Evolutionary conservation across 2,113 vertebrate genomes (phyloP).

Genomic region (Pangasianodon hypophthalmus): DNA sequence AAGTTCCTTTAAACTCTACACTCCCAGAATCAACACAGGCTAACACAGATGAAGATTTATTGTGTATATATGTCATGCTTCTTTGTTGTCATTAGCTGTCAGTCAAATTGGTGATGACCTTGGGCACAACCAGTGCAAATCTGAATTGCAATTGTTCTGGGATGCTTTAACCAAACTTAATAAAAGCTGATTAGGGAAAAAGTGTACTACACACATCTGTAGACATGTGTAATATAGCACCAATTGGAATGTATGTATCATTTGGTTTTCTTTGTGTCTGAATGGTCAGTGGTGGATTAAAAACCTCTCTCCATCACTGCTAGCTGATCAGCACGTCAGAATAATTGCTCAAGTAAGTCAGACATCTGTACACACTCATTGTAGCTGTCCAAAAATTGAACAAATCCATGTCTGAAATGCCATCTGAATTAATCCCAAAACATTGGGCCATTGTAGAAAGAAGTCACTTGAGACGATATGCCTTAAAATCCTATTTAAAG

Average conservation of each 20-base stretch:
- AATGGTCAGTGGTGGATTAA: background rate
- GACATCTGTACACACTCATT: conserved; percentile 11
- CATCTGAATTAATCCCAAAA: conserved; percentile 49
- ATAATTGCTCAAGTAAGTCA: conserved; percentile 28
- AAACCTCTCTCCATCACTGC: background rate
- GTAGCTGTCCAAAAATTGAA: conserved; percentile 33
- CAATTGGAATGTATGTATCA: background rate
- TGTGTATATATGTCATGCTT: background rate
- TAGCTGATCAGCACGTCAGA: conserved; percentile 23
- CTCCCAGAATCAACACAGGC: background rate
- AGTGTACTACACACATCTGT: background rate
- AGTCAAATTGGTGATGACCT: background rate
- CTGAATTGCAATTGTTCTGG: background rate
- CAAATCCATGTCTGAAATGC: conserved; percentile 34
- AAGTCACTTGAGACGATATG: conserved; percentile 47
- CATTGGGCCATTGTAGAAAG: conserved; percentile 49
- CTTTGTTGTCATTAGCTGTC: background rate
- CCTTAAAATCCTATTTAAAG: conserved; percentile 75
- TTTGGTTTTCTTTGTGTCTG: conserved; percentile 2
- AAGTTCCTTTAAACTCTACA: background rate
- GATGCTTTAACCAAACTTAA: background rate
- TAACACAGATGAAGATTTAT: background rate
- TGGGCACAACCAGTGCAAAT: background rate
- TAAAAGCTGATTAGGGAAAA: background rate
- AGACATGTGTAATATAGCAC: background rate